Conservation (phyloP, 2,797 vertebrate genomes). For the Luscinia luscinia region DNA sequence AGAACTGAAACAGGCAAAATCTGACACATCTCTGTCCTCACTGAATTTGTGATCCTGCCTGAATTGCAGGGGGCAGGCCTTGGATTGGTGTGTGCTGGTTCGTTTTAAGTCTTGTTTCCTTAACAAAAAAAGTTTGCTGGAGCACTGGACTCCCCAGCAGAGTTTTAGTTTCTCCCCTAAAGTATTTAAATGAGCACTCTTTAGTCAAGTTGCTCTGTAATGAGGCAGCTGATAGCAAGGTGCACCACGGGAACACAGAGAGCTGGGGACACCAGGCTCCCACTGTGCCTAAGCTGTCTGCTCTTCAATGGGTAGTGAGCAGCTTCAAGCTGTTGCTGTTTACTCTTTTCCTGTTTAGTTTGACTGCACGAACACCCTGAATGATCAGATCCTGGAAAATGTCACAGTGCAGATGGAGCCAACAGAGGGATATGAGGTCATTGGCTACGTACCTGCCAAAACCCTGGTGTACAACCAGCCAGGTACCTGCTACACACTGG, state of each 20-base stretch:
- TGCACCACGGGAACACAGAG: background rate
- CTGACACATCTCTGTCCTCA: background rate
- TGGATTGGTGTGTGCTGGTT: background rate
- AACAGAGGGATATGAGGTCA: slow-evolving; percentile 82
- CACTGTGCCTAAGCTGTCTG: background rate
- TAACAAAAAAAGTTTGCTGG: background rate
- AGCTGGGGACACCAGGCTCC: background rate
- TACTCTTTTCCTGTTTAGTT: slow-evolving; percentile 68
- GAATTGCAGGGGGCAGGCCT: background rate
- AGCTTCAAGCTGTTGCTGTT: background rate
- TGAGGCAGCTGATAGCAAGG: background rate
- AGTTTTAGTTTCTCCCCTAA: background rate
- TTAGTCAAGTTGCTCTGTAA: background rate
- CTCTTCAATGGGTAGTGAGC: background rate
- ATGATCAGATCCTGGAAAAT: slow-evolving; percentile 82
- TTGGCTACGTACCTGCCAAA: slow-evolving; percentile 77
- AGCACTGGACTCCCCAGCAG: background rate
- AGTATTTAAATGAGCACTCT: background rate
- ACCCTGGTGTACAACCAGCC: slow-evolving; percentile 83
- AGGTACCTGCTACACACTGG: slow-evolving; percentile 81
- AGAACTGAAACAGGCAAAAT: background rate
- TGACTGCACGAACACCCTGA: slow-evolving; percentile 84
- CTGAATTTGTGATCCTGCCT: background rate
- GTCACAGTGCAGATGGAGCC: slow-evolving; percentile 85
- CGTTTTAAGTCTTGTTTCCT: background rate